phyloP scores from a whole-genome alignment of 2,888 invertebrate species.

The Belgica antarctica region DNA sequence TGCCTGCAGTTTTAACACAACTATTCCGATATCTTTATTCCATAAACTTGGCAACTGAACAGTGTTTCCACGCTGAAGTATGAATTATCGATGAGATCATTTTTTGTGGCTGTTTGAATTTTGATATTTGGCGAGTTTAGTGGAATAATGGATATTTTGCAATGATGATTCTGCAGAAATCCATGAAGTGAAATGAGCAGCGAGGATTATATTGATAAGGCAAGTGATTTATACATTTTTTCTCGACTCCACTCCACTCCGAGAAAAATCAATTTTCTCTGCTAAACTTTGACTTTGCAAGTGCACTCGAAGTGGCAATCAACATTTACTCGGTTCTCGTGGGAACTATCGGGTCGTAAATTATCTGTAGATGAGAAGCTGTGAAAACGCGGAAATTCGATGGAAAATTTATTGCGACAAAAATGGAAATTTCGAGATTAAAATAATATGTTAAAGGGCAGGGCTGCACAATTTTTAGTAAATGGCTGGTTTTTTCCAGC shows the following conservation, averaged over 20 bases:
- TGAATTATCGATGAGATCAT: slow-evolving; percentile 19
- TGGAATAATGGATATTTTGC: not conserved
- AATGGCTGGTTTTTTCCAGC: too few relatives aligned
- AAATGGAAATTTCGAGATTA: too few relatives aligned
- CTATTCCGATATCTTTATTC: not conserved
- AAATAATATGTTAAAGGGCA: too few relatives aligned
- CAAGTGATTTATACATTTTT: not conserved
- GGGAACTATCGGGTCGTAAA: not conserved
- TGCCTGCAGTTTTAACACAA: not conserved
- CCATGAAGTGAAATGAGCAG: not conserved
- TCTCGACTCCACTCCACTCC: not conserved
- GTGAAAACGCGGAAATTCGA: too few relatives aligned
- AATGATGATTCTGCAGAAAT: slow-evolving; percentile 7
- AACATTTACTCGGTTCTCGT: too few relatives aligned
- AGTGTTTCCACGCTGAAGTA: not conserved
- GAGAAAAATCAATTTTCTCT: too few relatives aligned
- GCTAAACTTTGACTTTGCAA: too few relatives aligned
- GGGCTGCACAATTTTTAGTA: too few relatives aligned
- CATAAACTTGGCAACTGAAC: slow-evolving; percentile 2
- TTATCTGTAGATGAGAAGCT: too few relatives aligned
- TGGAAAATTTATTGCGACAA: too few relatives aligned
- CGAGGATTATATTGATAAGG: slow-evolving; percentile 3
- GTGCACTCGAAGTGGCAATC: not conserved
- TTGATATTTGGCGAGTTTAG: not conserved
- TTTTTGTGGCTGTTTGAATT: slow-evolving; percentile 13